A percentile compares a stretch with the other conserved stretches of the same genome.
Conservation (phyloP, 92 coral and sea anemone genomes). For the Chrysogorgia sp. region DNA sequence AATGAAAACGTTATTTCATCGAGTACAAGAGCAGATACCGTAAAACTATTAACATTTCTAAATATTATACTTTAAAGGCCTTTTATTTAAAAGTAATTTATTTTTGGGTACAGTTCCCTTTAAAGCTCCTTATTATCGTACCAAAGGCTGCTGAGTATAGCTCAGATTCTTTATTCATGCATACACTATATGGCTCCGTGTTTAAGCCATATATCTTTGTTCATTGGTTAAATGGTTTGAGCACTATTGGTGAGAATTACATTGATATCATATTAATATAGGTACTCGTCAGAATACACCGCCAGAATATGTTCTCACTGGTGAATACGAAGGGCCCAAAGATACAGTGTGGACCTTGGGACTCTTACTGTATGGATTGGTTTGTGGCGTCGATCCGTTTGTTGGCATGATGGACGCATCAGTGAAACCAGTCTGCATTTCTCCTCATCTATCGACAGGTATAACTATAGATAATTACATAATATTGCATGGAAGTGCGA, state of each 20-base stretch:
- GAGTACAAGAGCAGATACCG: too few relatives aligned
- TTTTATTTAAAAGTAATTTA: too few relatives aligned
- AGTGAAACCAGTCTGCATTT: slow-evolving; percentile 9
- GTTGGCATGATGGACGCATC: neutral
- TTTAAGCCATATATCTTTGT: too few relatives aligned
- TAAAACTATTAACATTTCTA: too few relatives aligned
- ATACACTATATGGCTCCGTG: too few relatives aligned
- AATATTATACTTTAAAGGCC: too few relatives aligned
- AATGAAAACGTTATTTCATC: too few relatives aligned
- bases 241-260: neutral
- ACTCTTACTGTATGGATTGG: slow-evolving; percentile 12
- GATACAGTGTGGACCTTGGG: slow-evolving; percentile 39
- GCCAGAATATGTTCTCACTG: slow-evolving; percentile 17
- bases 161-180: too few relatives aligned
- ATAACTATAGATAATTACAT: neutral
- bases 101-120: too few relatives aligned
- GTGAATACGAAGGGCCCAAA: slow-evolving; percentile 31
- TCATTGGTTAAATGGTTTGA: neutral
- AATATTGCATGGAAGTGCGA: neutral
- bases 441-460: slow-evolving; percentile 25
- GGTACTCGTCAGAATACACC: slow-evolving; percentile 24
- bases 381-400: slow-evolving; percentile 20
- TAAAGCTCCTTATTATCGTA: too few relatives aligned
- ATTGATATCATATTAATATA: neutral
- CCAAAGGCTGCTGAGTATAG: too few relatives aligned